Evolutionary conservation across 2,797 vertebrate genomes (phyloP), one percentile per base, ranked within the genome.

Genomic region (Enteromius fasciolatus): DNA sequence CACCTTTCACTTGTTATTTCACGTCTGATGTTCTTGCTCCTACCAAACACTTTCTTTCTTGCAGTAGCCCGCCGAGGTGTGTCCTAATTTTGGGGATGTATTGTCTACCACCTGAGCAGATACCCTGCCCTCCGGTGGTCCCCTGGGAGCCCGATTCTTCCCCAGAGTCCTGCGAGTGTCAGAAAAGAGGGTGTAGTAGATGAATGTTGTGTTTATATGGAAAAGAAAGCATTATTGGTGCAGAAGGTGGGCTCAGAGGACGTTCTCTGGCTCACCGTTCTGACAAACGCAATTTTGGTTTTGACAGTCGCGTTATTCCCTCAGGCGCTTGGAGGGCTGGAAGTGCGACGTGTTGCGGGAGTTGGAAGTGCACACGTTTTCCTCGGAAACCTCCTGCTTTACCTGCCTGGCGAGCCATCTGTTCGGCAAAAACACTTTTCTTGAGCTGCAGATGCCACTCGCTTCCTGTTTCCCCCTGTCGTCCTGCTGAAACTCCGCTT

Each of bases 21-120:
- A 59, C 39, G 20, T 66, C 68, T n/a, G 14, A 57, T 41, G 20
- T 33, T 77, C 48, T 52, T 64, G 33, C 52, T 0, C 25, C 31
- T 50, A 66, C 28, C 74, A 25, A 67, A 52, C 11, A 41, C 46
- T 63, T 70, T 33, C 36, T 25, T 73, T 41, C 41, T 41, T 46
- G 12, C 31, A 52, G 64, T 18, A 4, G 64, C 54, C 86, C 73
- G 11, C 23, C 46, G 76, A 75, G 83, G 70, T 67, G 68, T 75
- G 87, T 80, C 83, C 85, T 31, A 83, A 77, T 84, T 88, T 61
- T n/a, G 12, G 48, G 64, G 78, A 80, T 77, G 52, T 75, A 48
- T 78, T 57, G 73, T 85, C 82, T 70, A 76, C 84, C 82, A 84
- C 84, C 84, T 87, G 80, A 72, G 64, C 66, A 54, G 61, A 79